Conservation (phyloP, 2,113 vertebrate genomes). For the Amphiprion percula region DNA sequence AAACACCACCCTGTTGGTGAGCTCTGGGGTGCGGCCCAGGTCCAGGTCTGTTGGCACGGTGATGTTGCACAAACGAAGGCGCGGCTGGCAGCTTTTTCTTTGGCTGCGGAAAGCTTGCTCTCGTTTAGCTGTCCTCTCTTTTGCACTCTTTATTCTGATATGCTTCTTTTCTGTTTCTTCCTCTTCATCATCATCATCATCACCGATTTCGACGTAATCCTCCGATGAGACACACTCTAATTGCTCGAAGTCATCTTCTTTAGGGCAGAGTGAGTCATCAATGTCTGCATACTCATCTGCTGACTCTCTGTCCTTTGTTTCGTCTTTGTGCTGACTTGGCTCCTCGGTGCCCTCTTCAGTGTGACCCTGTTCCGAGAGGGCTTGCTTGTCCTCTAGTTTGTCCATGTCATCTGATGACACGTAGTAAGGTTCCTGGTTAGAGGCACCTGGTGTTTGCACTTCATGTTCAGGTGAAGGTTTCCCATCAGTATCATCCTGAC, state of each 20-base stretch:
- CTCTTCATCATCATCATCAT: constrained; percentile 79
- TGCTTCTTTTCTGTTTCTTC: constrained; percentile 79
- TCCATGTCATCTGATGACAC: constrained; percentile 81
- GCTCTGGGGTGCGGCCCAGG: constrained; percentile 81
- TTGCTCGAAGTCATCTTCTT: constrained; percentile 73
- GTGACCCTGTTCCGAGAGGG: constrained; percentile 47
- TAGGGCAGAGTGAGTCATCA: constrained; percentile 75
- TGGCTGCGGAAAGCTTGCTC: constrained; percentile 70
- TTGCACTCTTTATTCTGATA: constrained; percentile 74
- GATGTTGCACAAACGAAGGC: constrained; percentile 85
- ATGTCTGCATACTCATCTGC: constrained; percentile 86
- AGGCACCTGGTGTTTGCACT: constrained; percentile 41
- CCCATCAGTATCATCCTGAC: constrained; percentile 66
- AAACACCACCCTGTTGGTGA: constrained; percentile 85
- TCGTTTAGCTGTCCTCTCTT: constrained; percentile 79
- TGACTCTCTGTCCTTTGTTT: constrained; percentile 68
- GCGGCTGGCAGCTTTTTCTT: constrained; percentile 85
- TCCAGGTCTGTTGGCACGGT: constrained; percentile 84
- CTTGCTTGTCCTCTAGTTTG: constrained; percentile 76
- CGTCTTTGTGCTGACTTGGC: constrained; percentile 49
- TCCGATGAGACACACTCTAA: constrained; percentile 82
- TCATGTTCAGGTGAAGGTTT: constrained; percentile 50
- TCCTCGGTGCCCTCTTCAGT: constrained; percentile 33
- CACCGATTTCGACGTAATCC: constrained; percentile 87
- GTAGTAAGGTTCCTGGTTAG: constrained; percentile 80